These are phyloP conservation scores for Troides helena DNA, from an alignment of 2,888 invertebrate species.

Conservation along the genomic window DNA sequence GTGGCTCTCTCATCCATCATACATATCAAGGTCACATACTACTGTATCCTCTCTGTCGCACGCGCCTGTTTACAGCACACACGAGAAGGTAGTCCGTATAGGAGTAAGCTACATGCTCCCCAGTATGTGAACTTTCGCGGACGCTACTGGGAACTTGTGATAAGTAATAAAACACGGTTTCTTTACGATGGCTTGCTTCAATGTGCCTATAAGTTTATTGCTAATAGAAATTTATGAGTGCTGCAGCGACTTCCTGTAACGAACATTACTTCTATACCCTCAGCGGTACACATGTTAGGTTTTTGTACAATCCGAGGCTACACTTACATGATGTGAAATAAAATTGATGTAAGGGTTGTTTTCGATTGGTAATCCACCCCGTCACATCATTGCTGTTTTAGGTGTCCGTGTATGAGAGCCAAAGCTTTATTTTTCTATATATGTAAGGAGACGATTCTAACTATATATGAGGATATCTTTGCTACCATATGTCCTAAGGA, in stretches of 20 bases:
- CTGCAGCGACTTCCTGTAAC: constrained; percentile 26
- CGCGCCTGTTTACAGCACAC: constrained; percentile 36
- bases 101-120: constrained; percentile 40
- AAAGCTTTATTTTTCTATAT: no score
- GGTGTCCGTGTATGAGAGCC: no score
- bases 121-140: constrained; percentile 62
- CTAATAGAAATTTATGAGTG: constrained; percentile 27
- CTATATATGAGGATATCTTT: no score
- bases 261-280: constrained; percentile 26
- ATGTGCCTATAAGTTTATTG: constrained; percentile 29
- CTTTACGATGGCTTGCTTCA: constrained; percentile 28
- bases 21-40: constrained; percentile 68
- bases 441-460: no score
- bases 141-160: constrained; percentile 41
- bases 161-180: constrained; percentile 33
- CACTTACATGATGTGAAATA: no score
- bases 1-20: constrained; percentile 57
- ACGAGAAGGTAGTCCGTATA: constrained; percentile 47
- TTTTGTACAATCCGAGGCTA: neutral
- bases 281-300: neutral
- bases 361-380: no score
- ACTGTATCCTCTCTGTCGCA: constrained; percentile 49
- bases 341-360: no score
- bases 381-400: no score
- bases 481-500: no score